A percentile compares a stretch with the other conserved stretches of the same genome.
Evolutionary conservation across 1,140 invertebrate genomes (phyloP).

Genomic region (Brachionus paranguensis): DNA sequence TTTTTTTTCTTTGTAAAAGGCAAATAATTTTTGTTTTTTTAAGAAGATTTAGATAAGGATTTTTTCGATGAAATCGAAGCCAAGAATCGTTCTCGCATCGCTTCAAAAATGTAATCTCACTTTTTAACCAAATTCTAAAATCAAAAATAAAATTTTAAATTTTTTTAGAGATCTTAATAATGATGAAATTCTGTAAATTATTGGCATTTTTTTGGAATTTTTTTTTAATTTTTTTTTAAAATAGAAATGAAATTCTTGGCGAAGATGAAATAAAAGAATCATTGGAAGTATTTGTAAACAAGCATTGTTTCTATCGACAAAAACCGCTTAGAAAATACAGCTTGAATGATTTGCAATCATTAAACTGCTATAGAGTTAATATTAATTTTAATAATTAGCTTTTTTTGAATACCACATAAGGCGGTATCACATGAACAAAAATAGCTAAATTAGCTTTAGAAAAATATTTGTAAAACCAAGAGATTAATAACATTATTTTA

Average conservation of each 20-base stretch:
- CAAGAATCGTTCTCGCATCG: neutral
- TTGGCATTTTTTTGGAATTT: neutral
- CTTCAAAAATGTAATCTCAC: constrained; percentile 11
- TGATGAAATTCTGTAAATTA: neutral
- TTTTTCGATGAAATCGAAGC: neutral
- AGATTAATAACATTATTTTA: too few relatives aligned
- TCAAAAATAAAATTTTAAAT: neutral
- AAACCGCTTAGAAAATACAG: neutral
- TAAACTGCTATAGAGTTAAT: constrained; percentile 25
- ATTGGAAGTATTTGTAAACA: neutral
- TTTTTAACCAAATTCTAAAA: neutral
- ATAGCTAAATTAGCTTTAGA: too few relatives aligned
- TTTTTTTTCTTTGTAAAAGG: neutral
- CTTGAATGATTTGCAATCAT: neutral
- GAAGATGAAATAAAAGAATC: neutral
- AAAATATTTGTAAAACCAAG: too few relatives aligned
- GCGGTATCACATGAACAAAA: too few relatives aligned
- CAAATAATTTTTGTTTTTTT: neutral
- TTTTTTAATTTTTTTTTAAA: neutral
- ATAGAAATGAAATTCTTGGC: neutral
- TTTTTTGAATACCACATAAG: neutral
- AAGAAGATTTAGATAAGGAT: constrained; percentile 27
- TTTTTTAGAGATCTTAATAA: neutral
- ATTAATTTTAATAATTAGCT: neutral
- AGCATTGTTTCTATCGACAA: neutral